These are phyloP conservation scores for Pseudochirops corinnae DNA, from an alignment of 2,797 vertebrate genomes.

Conservation along the genomic window DNA sequence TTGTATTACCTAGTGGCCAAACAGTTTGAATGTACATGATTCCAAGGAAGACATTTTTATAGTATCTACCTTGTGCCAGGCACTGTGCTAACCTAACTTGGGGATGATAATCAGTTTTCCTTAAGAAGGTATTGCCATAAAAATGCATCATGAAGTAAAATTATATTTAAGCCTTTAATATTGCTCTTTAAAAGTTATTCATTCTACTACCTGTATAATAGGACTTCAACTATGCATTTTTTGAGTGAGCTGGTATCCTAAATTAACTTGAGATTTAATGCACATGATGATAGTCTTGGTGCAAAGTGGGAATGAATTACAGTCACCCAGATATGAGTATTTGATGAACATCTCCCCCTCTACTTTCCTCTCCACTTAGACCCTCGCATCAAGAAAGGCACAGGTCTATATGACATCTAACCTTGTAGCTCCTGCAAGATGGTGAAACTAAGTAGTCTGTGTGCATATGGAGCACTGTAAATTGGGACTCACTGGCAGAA, in stretches of 20 bases:
- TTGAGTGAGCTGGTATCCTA: neutral
- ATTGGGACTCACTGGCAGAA: neutral
- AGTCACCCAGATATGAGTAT: neutral
- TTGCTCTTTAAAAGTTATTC: slow-evolving; percentile 19
- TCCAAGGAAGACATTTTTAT: neutral
- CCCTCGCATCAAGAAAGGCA: neutral
- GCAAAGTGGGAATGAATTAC: neutral
- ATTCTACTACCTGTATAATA: neutral
- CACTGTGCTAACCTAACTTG: neutral
- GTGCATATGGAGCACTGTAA: neutral
- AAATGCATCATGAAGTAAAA: neutral
- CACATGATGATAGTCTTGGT: neutral
- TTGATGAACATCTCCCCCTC: neutral
- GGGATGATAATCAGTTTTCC: neutral
- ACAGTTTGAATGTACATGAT: neutral
- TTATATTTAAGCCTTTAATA: slow-evolving; percentile 26
- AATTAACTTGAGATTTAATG: neutral
- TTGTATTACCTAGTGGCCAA: neutral
- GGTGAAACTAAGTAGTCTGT: neutral
- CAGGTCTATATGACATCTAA: neutral
- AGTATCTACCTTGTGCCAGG: neutral
- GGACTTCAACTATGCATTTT: neutral
- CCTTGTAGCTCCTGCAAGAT: neutral
- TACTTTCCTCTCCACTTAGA: neutral
- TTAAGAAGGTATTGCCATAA: neutral